Base-by-base conservation (phyloP, 2,113 vertebrate genomes). In the Empidonax alnorum region DNA sequence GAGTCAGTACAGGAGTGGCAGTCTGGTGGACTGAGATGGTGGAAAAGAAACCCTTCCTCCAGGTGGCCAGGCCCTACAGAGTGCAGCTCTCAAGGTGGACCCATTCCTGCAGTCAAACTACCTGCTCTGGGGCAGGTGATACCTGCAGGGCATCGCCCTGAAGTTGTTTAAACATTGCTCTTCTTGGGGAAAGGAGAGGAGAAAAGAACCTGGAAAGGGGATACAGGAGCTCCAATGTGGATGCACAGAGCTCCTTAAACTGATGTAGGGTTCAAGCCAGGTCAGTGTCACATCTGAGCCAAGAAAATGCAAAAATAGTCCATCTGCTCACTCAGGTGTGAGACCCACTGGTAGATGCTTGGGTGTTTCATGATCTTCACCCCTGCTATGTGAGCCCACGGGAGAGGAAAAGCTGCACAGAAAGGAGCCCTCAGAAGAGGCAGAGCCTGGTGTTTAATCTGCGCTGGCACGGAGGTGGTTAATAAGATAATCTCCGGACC, bases 401-500 rank as follows among this genome's bases (percentile, higher is more conserved):
- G 63, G 30, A 90, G 19, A 20, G 49, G 20, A 18, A 56, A 80
- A 84, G 62, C 46, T 58, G n/a, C 31, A 31, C 1, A 9, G 46
- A 56, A 58, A 93, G n/a, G 33, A 93, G 37, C 50, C 42, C 72
- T 69, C 79, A 79, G 83, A 66, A 89, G 50, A 76, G 49, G 20
- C 65, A 88, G 52, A 86, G 44, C 59, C 68, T 0, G 0, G 35
- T 75, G 68, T 77, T 96, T 81, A 78, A 86, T 74, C 63, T 46
- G 53, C 3, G 11, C 95, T 95, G 96, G 97, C 80, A 55, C 35
- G 63, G 92, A 97, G 95, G 86, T 97, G 89, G 98, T 98, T 98
- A 98, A 98, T 93, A 91, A 95, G 56, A 95, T 98, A 98, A 98
- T 98, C 97, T 96, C 76, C 2, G 6, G 95, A 78, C 96, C 91